A percentile compares a stretch with the other conserved stretches of the same genome.
Conservation (phyloP, 2,113 vertebrate genomes). For the Coreoperca whiteheadi region DNA sequence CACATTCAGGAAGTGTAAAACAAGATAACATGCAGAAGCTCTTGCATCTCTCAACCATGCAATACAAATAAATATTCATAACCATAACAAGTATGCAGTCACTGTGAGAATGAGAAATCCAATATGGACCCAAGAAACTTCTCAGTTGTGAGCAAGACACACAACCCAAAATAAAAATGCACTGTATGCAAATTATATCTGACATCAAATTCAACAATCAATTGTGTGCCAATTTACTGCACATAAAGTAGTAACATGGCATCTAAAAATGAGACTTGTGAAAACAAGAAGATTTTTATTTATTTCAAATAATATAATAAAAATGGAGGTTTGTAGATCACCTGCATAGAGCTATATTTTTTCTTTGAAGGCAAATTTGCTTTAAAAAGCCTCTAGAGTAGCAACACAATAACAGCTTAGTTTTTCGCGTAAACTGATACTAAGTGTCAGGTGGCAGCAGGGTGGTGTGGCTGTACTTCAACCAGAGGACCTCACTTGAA, state of each 20-base stretch:
- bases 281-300: slow-evolving; percentile 18
- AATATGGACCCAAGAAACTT: slow-evolving; percentile 76
- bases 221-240: slow-evolving; percentile 24
- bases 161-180: slow-evolving; percentile 56
- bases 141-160: slow-evolving; percentile 61
- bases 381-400: slow-evolving; percentile 29
- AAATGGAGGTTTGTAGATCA: slow-evolving; percentile 26
- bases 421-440: slow-evolving; percentile 35
- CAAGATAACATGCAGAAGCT: slow-evolving; percentile 62
- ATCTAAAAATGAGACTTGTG: slow-evolving; percentile 15
- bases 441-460: slow-evolving; percentile 15
- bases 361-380: slow-evolving; percentile 30
- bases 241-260: slow-evolving; percentile 14
- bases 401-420: neutral
- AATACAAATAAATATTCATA: slow-evolving; percentile 57
- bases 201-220: slow-evolving; percentile 39
- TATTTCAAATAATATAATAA: neutral
- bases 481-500: neutral
- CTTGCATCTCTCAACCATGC: slow-evolving; percentile 62
- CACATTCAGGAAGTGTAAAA: slow-evolving; percentile 73
- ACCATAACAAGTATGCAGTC: slow-evolving; percentile 25
- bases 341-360: slow-evolving; percentile 47
- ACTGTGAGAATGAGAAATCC: slow-evolving; percentile 64
- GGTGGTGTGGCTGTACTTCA: neutral
- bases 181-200: neutral